Evolutionary conservation across 2,797 vertebrate species (phyloP).

Genomic region (Falco berigora): DNA sequence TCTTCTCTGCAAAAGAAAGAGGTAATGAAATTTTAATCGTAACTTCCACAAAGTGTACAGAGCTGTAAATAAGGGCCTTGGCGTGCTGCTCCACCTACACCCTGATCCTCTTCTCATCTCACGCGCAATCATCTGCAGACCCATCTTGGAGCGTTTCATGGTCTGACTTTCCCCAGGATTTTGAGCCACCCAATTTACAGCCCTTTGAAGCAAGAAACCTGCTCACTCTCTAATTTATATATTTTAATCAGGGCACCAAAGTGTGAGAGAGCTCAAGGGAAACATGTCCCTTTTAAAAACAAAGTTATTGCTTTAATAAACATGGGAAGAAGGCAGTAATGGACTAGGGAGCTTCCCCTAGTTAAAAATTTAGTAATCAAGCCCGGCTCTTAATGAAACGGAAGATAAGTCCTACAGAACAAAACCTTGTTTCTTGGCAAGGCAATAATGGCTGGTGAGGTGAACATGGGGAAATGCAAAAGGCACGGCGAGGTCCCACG

Average conservation of each 20-base stretch:
- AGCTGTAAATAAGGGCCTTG: not conserved
- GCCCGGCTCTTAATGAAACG: conserved; percentile 6
- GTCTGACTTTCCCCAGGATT: not conserved
- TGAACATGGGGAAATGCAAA: not conserved
- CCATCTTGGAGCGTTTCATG: not conserved
- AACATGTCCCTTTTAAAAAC: conserved; percentile 45
- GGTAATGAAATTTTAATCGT: not conserved
- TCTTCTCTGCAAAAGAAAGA: not conserved
- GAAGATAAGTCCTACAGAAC: not conserved
- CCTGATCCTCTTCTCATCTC: not conserved
- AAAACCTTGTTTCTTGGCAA: not conserved
- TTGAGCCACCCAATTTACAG: not conserved
- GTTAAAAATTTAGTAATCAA: conserved; percentile 12
- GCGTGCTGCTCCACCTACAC: not conserved
- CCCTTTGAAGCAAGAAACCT: not conserved
- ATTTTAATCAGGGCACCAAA: conserved; percentile 59
- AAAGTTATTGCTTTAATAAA: conserved; percentile 72
- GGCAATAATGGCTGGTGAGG: not conserved
- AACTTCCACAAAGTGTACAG: not conserved
- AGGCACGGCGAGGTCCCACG: fast-evolving
- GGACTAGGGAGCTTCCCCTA: not conserved
- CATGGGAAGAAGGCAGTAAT: not conserved
- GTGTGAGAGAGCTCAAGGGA: conserved; percentile 15
- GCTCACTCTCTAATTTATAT: conserved; percentile 41
- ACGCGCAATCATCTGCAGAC: fast-evolving